Base-by-base conservation (phyloP, 2,888 invertebrate genomes). In the Yponomeuta malinellus region DNA sequence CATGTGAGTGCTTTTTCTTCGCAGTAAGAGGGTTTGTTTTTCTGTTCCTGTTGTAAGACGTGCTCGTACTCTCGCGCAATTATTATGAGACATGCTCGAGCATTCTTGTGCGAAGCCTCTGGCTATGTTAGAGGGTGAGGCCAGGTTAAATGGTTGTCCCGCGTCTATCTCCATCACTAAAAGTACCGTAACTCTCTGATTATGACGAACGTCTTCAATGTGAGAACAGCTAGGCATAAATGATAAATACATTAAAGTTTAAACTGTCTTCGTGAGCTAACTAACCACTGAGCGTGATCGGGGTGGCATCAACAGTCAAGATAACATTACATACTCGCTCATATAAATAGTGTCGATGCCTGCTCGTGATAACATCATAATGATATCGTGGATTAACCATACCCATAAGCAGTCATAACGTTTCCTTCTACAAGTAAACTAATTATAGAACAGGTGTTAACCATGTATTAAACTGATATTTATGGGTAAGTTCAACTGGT, bases 401-500 rank as follows among this genome's bases (percentile, higher is more conserved):
- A 15, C 4, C 52, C 12, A 5, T 52, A 52, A 33, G 33, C 52
- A 52, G 15, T 5, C 52, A 59, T 59, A 59, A 59, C 15, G 52
- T 59, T 59, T 59, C 52, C 52, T 59, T 59, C 52, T 59, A 59
- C 52, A 15, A 59, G 15, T 59, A 59, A 59, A 59, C 52, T 59
- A 59, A 59, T 59, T 59, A 59, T 15, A 59, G 23, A 68, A 43
- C 68, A 67, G 67, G 68, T 68, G 68, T 48, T 65, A 68, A 68
- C 68, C 15, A 68, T 29, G 52, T 48, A 68, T 65, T 65, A 65
- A 23, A 70, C 23, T 29, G 37, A n/a, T 48, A 65, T 70, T 65
- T 70, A 65, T 70, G 65, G n/a, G 48, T 12, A 70, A 70, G 70
- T 65, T 70, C 70, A 70, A 70, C 65, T 70, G 48, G 70, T 70